Conservation (phyloP, 2,888 invertebrate species). For the Druceiella hillmani region DNA sequence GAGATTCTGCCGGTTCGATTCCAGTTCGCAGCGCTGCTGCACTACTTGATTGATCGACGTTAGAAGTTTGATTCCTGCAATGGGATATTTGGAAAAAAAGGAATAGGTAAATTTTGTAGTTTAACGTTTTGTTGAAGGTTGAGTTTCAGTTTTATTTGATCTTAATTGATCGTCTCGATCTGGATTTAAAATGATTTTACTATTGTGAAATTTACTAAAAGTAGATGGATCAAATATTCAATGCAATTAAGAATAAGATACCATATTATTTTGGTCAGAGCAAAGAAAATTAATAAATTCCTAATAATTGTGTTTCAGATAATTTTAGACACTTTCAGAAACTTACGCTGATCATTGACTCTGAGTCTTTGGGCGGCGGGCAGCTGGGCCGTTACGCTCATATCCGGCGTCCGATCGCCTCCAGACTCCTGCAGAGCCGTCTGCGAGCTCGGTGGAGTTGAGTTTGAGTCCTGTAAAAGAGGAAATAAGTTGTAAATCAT, state of each 20-base stretch:
- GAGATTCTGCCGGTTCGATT: constrained; percentile 37
- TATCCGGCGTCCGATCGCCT: constrained; percentile 44
- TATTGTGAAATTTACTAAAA: neutral
- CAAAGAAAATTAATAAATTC: neutral
- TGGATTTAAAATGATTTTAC: neutral
- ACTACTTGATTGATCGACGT: constrained; percentile 45
- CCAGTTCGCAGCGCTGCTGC: constrained; percentile 41
- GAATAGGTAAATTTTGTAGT: neutral
- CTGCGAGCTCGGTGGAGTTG: too few species aligned
- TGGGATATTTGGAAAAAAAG: neutral
- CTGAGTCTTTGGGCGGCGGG: constrained; percentile 41
- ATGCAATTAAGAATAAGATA: neutral
- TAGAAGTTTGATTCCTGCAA: constrained; percentile 43
- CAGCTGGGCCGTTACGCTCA: constrained; percentile 30
- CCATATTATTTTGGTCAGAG: neutral
- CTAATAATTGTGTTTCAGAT: neutral
- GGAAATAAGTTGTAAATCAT: too few species aligned
- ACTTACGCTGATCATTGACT: constrained; percentile 42
- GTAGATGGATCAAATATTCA: neutral
- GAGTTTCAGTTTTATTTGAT: too few species aligned
- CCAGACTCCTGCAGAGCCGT: too few species aligned
- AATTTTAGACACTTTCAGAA: neutral
- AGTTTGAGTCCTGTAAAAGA: too few species aligned
- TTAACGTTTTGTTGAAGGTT: too few species aligned
- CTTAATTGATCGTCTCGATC: too few species aligned